These are phyloP conservation scores for Ridgeia piscesae DNA, from an alignment of 1,140 invertebrate genomes.

Conservation along the genomic window DNA sequence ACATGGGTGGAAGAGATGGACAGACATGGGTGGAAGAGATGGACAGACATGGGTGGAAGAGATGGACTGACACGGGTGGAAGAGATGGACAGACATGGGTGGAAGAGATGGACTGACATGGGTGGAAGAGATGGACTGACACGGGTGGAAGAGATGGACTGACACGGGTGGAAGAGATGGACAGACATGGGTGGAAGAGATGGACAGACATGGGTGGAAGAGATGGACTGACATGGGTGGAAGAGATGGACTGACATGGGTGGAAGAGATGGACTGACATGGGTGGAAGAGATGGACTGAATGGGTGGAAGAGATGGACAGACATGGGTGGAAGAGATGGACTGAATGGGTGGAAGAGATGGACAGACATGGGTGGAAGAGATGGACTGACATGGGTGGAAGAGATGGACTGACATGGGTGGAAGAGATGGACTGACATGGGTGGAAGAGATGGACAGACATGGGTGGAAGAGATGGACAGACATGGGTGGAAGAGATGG, in stretches of 20 bases:
- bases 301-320: background rate
- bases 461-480: no score
- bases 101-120: background rate
- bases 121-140: no score
- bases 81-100: no score
- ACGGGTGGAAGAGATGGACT: background rate
- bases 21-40: background rate
- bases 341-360: no score
- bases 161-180: background rate
- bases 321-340: background rate
- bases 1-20: background rate
- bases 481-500: no score
- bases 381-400: slow-evolving; percentile 33
- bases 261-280: background rate
- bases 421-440: background rate
- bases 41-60: background rate
- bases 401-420: background rate
- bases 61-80: background rate
- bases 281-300: background rate
- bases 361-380: slow-evolving; percentile 47
- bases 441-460: no score
- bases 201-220: background rate
- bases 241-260: background rate
- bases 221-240: background rate
- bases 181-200: background rate